Evolutionary conservation across 2,888 invertebrate species (phyloP).

Genomic region (Hoplodrina blanda): DNA sequence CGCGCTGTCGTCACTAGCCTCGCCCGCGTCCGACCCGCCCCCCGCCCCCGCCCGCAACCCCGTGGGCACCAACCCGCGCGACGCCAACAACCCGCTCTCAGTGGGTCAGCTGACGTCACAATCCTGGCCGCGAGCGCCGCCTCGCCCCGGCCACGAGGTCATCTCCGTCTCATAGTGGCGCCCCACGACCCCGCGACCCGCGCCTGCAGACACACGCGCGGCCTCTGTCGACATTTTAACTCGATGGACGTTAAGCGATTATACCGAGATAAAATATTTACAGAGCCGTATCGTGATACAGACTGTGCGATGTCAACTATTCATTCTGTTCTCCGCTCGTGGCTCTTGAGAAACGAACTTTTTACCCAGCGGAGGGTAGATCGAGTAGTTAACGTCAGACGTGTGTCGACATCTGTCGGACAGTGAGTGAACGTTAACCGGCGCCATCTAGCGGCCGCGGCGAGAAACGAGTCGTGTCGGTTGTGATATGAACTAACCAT

Average conservation of each 20-base stretch:
- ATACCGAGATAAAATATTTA: conserved; percentile 65
- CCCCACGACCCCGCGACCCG: conserved; percentile 62
- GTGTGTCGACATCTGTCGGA: conserved; percentile 70
- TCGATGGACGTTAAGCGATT: conserved; percentile 65
- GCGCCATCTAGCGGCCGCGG: conserved; percentile 76
- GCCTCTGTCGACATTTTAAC: conserved; percentile 61
- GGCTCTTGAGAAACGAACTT: conserved; percentile 43
- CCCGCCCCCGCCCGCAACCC: conserved; percentile 92
- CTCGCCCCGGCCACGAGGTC: conserved; percentile 84
- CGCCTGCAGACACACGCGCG: conserved; percentile 42
- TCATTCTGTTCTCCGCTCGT: conserved; percentile 60
- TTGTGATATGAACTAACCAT: conserved; percentile 79
- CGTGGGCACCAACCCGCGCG: conserved; percentile 97
- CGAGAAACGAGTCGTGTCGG: conserved; percentile 78
- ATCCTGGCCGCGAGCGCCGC: conserved; percentile 84
- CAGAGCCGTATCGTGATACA: conserved; percentile 59
- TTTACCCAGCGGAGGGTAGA: conserved; percentile 53
- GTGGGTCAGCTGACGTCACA: conserved; percentile 97
- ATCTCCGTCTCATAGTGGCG: conserved; percentile 88
- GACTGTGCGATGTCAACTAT: conserved; percentile 56
- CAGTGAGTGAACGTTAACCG: conserved; percentile 56
- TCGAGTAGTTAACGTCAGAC: conserved; percentile 59
- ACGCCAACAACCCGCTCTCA: conserved; percentile 97
- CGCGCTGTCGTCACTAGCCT: conserved; percentile 92
- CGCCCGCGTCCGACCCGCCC: conserved; percentile 94